Evolutionary conservation across 2,113 vertebrate species (phyloP), one percentile per base, ranked within the genome.

Genomic region (Gymnobelideus leadbeateri): DNA sequence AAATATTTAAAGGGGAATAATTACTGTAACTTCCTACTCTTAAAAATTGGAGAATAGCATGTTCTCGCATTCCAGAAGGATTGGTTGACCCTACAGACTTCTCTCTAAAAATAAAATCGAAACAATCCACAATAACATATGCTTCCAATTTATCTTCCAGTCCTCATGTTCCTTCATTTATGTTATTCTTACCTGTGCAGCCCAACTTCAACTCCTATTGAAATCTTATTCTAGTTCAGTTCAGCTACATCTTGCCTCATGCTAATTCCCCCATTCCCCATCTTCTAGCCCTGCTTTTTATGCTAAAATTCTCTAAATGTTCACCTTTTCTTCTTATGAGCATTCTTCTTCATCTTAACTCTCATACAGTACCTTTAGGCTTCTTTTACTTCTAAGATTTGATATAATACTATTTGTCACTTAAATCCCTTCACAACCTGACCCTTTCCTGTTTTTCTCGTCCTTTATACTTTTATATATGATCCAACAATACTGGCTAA

Each of bases 1-100:
- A 95, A 95, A 51, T 84, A 94, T 91, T 95, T 68, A 77, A 31
- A 10, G 92, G 49, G 51, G 93, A 89, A n/a, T 91, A 89, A 91
- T 95, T 84, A n/a, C 19, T 90, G 37, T 61, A 54, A 90, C 51
- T 90, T 51, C 3, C 8, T 89, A 92, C 31, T 96, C 0, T 93
- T 92, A 89, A 94, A 47, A 46, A 4, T 91, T 95, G 92, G 23
- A 89, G 31, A 91, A 21, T 12, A 53, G 49, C 3, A 95, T 16
- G 89, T 7, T 24, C 6, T 43, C 93, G 53, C 2, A n/a, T 92
- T 47, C 1, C 46, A 53, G 49, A 77, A 94, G 94, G 28, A 46
- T 68, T 24, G 0, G 1, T 54, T 46, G 53, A 0, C 6, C 47
- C 26, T 94, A 23, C 93, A 24, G 3, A 77, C 12, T 11, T n/a